Evolutionary conservation across 2,888 invertebrate genomes (phyloP), one percentile per base, ranked within the genome.

Genomic region (Chelonus formosanus): DNA sequence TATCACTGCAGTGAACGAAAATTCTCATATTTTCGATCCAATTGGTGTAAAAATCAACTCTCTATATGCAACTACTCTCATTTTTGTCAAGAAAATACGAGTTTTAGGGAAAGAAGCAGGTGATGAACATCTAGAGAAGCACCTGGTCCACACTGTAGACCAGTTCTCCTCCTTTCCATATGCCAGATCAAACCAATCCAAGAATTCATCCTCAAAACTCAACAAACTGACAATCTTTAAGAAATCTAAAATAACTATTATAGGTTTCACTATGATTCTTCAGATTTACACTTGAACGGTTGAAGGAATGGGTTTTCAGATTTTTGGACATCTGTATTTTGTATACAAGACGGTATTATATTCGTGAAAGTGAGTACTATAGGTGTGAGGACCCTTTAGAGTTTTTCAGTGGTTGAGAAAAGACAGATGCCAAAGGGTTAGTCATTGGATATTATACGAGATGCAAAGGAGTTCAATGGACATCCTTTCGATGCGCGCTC

Each of bases 301-400:
- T 68, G 57, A 53, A 43, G 34, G 50, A n/a, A 64, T 64, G 68
- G 68, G 45, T 68, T 69, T 67, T 65, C 64, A 58, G 68, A 61
- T 68, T 56, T 48, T 60, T 47, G 60, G 67, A 76, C 79, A 80
- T 80, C 79, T 79, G 79, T 77, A 76, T 73, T 67, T 65, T 43
- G 43, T 57, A 10, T 31, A 58, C 67, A 65, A 61, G 48, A 20
- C 34, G 47, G 57, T 34, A 55, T 53, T 65, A 45, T 55, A 31
- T 48, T 50, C 40, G 31, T 44, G 50, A 45, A 53, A 48, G 45
- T 65, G 35, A 58, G 36, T 68, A 54, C 48, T 52, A 57, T 50
- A 43, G 43, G 52, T 10, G 48, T 57, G 32, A 52, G 45, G 34
- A 34, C 31, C 31, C 1, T 2, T 74, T 73, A 74, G 76, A 74